Evolutionary conservation across 2,797 vertebrate species (phyloP), one percentile per base, ranked within the genome.

Genomic region (Synanceia verrucosa): DNA sequence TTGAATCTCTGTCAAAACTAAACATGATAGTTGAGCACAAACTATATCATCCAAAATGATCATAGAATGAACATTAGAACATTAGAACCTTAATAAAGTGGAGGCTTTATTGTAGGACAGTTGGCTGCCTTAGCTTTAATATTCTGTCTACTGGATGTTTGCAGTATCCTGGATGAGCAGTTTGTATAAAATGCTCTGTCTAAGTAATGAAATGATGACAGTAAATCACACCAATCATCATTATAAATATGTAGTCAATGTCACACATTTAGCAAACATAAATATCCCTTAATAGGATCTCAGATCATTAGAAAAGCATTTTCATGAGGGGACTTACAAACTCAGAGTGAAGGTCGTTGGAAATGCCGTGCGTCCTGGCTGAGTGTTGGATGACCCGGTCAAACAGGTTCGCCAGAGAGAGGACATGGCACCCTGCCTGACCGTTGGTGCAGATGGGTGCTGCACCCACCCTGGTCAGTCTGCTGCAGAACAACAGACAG

Each of bases 341-440:
- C 68, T 96, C 89, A 0, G 91, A 74, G 81, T 92, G 92, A n/a
- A 96, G 93, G 70, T 94, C 93, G 1, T 89, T 92, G 58, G 95
- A 95, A 59, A 95, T 88, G 60, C 91, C 79, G 31, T 95, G 94
- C 85, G 94, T 93, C 84, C 94, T 89, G 44, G 91, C 89, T 0
- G 94, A 95, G 86, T 95, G 94, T 31, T 94, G 94, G 58, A 96
- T 94, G 70, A 95, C 94, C 58, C 94, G 89, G 63, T 96, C 93
- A 37, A 96, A 95, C 73, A 96, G 91, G 65, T 95, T 90, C 0
- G 90, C 88, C 79, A 95, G 86, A 1, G 92, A 89, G 8, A 92
- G 81, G 19, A 88, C 47, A 3, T 85, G 92, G 78, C 94, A 94
- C 26, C 82, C 78, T 0, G 79, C 47, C 19, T 86, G 80, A 11